phyloP scores from a whole-genome alignment of 2,888 invertebrate species.

The Carabus problematicus region DNA sequence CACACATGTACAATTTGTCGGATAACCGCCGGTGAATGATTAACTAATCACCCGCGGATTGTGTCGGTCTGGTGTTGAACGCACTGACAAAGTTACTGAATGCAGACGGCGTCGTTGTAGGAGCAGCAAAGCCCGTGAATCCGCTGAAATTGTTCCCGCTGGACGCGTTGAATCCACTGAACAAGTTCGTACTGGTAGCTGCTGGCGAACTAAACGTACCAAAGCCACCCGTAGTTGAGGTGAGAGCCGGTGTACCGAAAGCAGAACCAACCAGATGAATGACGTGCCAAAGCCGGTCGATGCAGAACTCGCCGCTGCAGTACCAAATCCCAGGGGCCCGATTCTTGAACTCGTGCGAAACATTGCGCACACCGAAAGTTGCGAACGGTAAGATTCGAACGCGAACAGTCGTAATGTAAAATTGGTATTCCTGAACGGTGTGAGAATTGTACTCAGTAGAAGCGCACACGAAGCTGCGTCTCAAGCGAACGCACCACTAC shows the following conservation, averaged over 20 bases:
- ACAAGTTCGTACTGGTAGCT: slow-evolving; percentile 49
- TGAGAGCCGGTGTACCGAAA: slow-evolving; percentile 48
- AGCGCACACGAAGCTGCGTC: too few species aligned
- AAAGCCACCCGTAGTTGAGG: slow-evolving; percentile 52
- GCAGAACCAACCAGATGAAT: slow-evolving; percentile 47
- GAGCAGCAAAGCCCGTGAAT: slow-evolving; percentile 46
- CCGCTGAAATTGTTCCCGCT: slow-evolving; percentile 48
- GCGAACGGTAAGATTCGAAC: too few species aligned
- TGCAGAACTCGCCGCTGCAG: slow-evolving; percentile 47
- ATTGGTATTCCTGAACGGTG: too few species aligned
- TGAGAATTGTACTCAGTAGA: too few species aligned
- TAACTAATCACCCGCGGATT: slow-evolving; percentile 53
- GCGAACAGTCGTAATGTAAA: too few species aligned
- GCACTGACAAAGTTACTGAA: slow-evolving; percentile 51
- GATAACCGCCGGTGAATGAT: neutral
- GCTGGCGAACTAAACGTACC: slow-evolving; percentile 45
- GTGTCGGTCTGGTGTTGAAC: slow-evolving; percentile 58
- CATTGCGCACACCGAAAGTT: too few species aligned
- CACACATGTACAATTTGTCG: neutral
- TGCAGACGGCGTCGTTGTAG: slow-evolving; percentile 53
- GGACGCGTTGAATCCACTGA: slow-evolving; percentile 55
- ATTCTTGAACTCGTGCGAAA: slow-evolving; percentile 58
- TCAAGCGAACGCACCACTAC: too few species aligned
- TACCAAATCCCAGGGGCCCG: too few species aligned
- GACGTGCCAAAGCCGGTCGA: slow-evolving; percentile 53